Percentiles rank a stretch among this genome's conserved stretches.
Conservation (phyloP, 2,888 invertebrate genomes). For the Lasioglossum calceatum region DNA sequence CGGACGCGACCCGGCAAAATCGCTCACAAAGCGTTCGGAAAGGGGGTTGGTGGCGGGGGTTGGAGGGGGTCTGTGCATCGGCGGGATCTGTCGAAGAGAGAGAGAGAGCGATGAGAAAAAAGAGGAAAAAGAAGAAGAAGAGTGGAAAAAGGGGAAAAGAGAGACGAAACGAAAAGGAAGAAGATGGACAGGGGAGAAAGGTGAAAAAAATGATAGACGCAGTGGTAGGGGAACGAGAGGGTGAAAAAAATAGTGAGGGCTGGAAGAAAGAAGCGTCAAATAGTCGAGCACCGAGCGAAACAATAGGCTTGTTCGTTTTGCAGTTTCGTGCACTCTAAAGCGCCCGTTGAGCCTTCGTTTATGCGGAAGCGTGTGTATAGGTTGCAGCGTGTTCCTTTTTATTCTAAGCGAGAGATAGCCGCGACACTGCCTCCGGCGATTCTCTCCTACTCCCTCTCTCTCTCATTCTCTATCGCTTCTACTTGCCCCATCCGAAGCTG, state of each 20-base stretch:
- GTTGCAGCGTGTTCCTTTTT: conserved; percentile 59
- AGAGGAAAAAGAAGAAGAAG: background rate
- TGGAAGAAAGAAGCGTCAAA: conserved; percentile 56
- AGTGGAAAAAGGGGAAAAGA: background rate
- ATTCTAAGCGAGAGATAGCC: conserved; percentile 29
- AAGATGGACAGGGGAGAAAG: background rate
- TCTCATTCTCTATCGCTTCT: background rate
- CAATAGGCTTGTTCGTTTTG: conserved; percentile 69
- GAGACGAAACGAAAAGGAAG: background rate
- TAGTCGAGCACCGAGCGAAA: conserved; percentile 61
- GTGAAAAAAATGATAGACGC: conserved; percentile 2
- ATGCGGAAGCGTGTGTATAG: conserved; percentile 65
- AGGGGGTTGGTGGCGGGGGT: background rate
- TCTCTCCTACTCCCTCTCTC: background rate
- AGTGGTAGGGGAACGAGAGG: background rate
- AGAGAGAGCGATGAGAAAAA: background rate
- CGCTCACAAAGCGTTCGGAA: conserved; percentile 45
- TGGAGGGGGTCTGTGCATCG: background rate
- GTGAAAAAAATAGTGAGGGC: background rate
- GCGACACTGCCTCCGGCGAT: conserved; percentile 40
- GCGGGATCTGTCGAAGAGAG: background rate
- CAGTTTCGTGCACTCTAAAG: conserved; percentile 65
- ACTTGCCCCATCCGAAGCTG: background rate
- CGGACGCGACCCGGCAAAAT: conserved; percentile 41
- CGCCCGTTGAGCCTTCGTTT: conserved; percentile 67